Evolutionary conservation across 2,113 vertebrate genomes (phyloP), one percentile per base, ranked within the genome.

Genomic region (Ammospiza nelsoni): DNA sequence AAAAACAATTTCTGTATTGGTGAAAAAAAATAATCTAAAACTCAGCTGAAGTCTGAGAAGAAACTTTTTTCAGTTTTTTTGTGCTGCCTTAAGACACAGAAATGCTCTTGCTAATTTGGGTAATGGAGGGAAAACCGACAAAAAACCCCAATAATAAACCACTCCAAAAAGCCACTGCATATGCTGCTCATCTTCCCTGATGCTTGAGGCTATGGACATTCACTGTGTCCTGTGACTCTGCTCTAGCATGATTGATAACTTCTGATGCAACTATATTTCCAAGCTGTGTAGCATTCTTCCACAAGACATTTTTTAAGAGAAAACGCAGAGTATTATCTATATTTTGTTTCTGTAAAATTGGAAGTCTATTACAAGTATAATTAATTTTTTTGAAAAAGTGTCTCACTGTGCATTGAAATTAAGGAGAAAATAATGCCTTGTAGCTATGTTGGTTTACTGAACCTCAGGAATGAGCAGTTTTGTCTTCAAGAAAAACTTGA

Each of bases 221-320:
- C 22, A 9, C 27, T 19, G 12, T 65, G 12, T 51, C 44, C 22
- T 19, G 33, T 43, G 23, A 27, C 29, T 37, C 15, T 82, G 23
- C 18, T 77, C 27, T 24, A 69, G 3, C 0, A 1, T 21, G 29
- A 25, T 33, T 1, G 0, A 2, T 33, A 17, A 24, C 31, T 73
- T 62, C 55, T 75, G 43, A 29, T 27, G 15, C 5, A 63, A 10
- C 5, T 43, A 2, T 21, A 29, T 44, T 69, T 84, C 48, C 52
- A 46, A 41, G 9, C 33, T 37, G 5, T 6, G 2, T 49, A 54
- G 4, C 18, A 16, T 84, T 73, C 52, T 74, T 78, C 12, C 9
- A 48, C 33, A 89, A 63, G 19, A 35, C 37, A 33, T 31, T 54
- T 77, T 78, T 80, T 20, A 89, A 77, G 13, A 52, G 27, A 78